phyloP scores from a whole-genome alignment of 1,140 invertebrate species.

The Cherax quadricarinatus region DNA sequence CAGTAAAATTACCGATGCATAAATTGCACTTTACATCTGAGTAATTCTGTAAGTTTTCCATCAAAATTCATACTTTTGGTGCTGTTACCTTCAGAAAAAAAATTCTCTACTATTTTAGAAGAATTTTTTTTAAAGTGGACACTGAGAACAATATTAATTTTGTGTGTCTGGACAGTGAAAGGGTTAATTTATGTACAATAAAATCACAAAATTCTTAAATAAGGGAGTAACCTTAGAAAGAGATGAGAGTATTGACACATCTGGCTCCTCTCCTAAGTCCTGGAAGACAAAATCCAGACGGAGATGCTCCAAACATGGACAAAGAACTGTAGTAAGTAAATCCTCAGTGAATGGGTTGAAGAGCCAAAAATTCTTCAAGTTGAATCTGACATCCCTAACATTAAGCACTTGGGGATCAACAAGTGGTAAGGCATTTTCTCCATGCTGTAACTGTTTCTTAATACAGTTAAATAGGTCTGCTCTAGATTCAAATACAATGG shows the following conservation, averaged over 20 bases:
- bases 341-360: constrained; percentile 70
- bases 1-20: too few species aligned
- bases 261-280: constrained; percentile 61
- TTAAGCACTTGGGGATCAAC: constrained; percentile 25
- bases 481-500: constrained; percentile 69
- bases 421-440: not conserved
- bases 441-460: constrained; percentile 49
- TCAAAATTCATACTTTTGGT: too few species aligned
- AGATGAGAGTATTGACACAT: constrained; percentile 42
- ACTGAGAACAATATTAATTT: too few species aligned
- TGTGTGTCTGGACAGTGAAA: too few species aligned
- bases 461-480: constrained; percentile 61
- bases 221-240: constrained; percentile 3
- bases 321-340: constrained; percentile 47
- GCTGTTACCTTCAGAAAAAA: too few species aligned
- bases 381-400: constrained; percentile 43
- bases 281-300: constrained; percentile 70
- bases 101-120: too few species aligned
- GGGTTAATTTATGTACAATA: too few species aligned
- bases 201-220: not conserved
- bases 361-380: constrained; percentile 69
- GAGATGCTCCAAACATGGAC: constrained; percentile 55
- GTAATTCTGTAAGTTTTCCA: too few species aligned
- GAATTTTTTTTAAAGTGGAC: too few species aligned
- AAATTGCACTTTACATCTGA: too few species aligned